A percentile compares a stretch with the other conserved stretches of the same genome.
phyloP scores from a whole-genome alignment of 2,113 vertebrate species.

The Aptenodytes patagonicus region DNA sequence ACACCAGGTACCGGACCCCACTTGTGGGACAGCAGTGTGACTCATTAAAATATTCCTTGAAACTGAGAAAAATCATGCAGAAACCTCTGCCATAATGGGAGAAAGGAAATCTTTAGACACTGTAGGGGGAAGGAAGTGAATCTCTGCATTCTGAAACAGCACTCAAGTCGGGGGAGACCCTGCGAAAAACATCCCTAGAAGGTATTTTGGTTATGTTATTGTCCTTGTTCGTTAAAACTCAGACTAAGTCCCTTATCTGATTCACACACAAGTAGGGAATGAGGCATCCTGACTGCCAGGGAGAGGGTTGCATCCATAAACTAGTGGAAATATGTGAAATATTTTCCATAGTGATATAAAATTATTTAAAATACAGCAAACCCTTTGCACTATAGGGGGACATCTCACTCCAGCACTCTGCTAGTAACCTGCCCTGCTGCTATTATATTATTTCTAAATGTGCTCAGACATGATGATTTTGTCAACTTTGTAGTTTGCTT shows the following conservation, averaged over 20 bases:
- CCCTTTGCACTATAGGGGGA: neutral
- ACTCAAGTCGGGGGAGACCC: accelerated
- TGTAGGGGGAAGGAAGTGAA: neutral
- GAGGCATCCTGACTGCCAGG: neutral
- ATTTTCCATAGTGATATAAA: neutral
- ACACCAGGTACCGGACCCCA: too few relatives aligned
- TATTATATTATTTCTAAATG: neutral
- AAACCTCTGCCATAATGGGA: neutral
- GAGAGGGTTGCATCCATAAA: neutral
- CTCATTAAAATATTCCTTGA: neutral
- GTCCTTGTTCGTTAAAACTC: neutral
- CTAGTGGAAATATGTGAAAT: neutral
- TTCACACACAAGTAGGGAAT: neutral
- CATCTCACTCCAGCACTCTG: neutral
- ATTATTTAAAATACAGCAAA: neutral
- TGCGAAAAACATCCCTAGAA: neutral
- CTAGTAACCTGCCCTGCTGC: neutral
- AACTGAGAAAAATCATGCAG: neutral
- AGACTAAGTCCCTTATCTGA: neutral
- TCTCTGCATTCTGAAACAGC: neutral
- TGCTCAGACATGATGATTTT: neutral
- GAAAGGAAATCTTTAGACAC: neutral
- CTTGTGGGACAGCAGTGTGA: too few relatives aligned
- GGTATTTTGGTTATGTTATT: neutral
- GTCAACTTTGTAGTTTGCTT: neutral